Evolutionary conservation across 2,797 vertebrate species (phyloP).

Genomic region (Zonotrichia albicollis): DNA sequence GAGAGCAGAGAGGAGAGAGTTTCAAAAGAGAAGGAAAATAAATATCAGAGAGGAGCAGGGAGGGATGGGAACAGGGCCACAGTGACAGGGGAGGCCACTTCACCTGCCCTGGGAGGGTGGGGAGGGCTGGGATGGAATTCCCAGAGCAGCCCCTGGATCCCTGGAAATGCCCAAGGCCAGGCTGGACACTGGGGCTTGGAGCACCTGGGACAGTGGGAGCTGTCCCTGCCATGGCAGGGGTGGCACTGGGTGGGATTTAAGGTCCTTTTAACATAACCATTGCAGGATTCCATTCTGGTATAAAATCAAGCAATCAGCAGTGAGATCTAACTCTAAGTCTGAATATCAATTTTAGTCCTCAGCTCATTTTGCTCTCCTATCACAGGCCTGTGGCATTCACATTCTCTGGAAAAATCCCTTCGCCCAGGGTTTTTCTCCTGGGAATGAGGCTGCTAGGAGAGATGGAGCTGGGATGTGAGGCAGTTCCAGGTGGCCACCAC

Average conservation of each 20-base stretch:
- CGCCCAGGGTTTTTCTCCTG: too few species aligned
- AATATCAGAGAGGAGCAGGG: background rate
- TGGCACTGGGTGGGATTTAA: accelerated
- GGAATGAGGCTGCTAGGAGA: background rate
- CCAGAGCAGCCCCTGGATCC: background rate
- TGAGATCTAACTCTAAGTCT: background rate
- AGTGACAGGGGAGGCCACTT: background rate
- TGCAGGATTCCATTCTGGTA: background rate
- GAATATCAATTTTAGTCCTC: background rate
- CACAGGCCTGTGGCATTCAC: background rate
- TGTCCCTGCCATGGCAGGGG: background rate
- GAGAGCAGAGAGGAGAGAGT: background rate
- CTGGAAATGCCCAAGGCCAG: background rate
- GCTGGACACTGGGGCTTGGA: accelerated
- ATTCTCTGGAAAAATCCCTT: too few species aligned
- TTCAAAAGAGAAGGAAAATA: background rate
- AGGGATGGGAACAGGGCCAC: background rate
- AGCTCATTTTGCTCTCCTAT: accelerated
- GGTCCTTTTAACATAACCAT: background rate
- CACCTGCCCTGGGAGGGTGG: background rate
- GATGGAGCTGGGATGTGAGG: background rate
- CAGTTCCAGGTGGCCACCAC: background rate
- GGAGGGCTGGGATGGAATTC: background rate
- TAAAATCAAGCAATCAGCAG: background rate
- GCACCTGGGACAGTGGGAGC: background rate